These are phyloP conservation scores for Bombus polaris DNA, from an alignment of 1,140 invertebrate genomes.

Conservation along the genomic window DNA sequence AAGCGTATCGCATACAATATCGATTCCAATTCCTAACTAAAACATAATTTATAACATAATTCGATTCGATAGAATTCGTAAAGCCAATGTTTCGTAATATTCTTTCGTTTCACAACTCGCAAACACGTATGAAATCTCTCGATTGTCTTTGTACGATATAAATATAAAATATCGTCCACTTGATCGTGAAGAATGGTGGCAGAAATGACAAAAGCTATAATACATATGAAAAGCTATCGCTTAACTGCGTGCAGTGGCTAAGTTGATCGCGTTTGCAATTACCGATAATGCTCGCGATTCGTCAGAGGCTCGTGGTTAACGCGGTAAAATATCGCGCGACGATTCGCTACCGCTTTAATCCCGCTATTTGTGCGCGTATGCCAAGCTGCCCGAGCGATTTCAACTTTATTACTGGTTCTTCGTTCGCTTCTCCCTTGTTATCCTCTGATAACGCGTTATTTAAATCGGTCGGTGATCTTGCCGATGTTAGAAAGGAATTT, in stretches of 20 bases:
- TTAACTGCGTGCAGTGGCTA: background rate
- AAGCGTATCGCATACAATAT: background rate
- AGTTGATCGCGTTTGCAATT: conserved; percentile 27
- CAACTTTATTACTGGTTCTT: background rate
- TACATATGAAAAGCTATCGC: too few relatives aligned
- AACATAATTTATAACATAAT: background rate
- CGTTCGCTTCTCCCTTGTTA: background rate
- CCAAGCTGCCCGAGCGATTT: background rate
- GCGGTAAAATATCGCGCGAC: conserved; percentile 1
- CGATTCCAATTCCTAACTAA: background rate
- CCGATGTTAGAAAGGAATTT: background rate
- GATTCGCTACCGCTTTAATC: background rate
- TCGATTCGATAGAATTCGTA: background rate
- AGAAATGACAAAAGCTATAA: too few relatives aligned
- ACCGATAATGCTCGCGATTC: conserved; percentile 27
- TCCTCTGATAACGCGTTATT: background rate
- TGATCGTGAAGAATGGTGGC: too few relatives aligned
- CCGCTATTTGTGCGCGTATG: background rate
- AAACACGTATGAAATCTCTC: too few relatives aligned
- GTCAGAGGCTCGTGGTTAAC: background rate
- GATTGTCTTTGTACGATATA: too few relatives aligned
- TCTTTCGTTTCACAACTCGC: too few relatives aligned
- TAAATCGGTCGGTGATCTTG: background rate
- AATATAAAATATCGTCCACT: too few relatives aligned
- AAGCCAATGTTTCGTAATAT: too few relatives aligned